These are phyloP conservation scores for Gambusia holbrooki DNA, from an alignment of 2,113 vertebrate genomes.

Conservation along the genomic window DNA sequence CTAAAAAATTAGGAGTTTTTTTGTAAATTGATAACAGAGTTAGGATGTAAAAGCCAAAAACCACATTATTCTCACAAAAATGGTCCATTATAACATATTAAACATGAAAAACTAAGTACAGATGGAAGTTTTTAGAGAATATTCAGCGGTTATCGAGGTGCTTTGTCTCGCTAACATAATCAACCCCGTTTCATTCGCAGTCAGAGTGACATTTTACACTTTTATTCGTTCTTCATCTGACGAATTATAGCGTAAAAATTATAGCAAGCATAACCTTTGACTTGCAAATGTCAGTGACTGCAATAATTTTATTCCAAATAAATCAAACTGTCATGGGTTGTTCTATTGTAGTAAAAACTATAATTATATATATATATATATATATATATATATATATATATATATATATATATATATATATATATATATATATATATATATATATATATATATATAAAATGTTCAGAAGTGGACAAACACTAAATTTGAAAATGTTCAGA, in stretches of 20 bases:
- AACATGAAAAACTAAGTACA: not conserved
- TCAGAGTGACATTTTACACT: no score
- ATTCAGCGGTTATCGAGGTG: not conserved
- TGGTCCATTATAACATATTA: not conserved
- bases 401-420: not conserved
- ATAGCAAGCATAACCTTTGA: not conserved
- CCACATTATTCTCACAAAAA: not conserved
- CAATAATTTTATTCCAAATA: no score
- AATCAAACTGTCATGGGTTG: no score
- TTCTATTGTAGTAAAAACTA: no score
- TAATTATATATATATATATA: not conserved
- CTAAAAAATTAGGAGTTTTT: not conserved
- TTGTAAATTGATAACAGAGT: not conserved
- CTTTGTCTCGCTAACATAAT: not conserved
- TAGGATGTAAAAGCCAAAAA: not conserved
- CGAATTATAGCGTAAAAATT: no score
- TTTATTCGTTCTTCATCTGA: no score
- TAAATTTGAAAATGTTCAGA: not conserved
- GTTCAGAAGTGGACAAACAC: not conserved
- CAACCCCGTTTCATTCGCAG: not conserved
- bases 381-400: not conserved
- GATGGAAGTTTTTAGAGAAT: not conserved
- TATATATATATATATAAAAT: not conserved
- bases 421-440: not conserved
- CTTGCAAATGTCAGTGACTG: not conserved